These are phyloP conservation scores for Eunapius fragilis DNA, from an alignment of 37 sponge, comb jelly and placozoan genomes.

Conservation along the genomic window DNA sequence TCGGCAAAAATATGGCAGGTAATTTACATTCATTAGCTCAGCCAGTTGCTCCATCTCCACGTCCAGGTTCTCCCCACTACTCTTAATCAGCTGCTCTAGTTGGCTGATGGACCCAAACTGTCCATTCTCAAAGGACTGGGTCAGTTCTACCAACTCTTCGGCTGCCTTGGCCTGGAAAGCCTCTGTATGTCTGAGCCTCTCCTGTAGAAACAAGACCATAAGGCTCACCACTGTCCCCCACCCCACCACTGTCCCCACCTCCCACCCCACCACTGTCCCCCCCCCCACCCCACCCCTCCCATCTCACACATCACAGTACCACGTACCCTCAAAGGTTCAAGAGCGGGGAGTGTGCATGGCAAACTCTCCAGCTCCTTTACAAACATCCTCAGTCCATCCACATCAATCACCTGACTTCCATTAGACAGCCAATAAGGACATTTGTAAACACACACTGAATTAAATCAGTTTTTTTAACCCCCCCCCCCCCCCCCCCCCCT, in stretches of 20 bases:
- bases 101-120: neutral
- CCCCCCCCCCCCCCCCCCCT: neutral
- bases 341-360: conserved; percentile 73
- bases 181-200: conserved; percentile 14
- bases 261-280: no score
- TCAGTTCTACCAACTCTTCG: neutral
- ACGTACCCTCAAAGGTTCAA: conserved; percentile 57
- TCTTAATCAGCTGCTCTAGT: conserved; percentile 31
- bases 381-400: conserved; percentile 64
- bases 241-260: no score
- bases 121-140: neutral
- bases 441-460: neutral
- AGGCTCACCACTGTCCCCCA: neutral
- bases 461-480: neutral
- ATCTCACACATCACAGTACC: neutral
- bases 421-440: neutral
- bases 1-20: neutral
- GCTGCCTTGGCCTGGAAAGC: conserved; percentile 27
- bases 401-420: conserved; percentile 29
- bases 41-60: conserved; percentile 41
- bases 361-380: conserved; percentile 54
- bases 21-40: conserved; percentile 32
- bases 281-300: no score
- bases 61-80: conserved; percentile 30
- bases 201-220: neutral